phyloP scores from a whole-genome alignment of 2,113 vertebrate species.

The Serinus canaria region DNA sequence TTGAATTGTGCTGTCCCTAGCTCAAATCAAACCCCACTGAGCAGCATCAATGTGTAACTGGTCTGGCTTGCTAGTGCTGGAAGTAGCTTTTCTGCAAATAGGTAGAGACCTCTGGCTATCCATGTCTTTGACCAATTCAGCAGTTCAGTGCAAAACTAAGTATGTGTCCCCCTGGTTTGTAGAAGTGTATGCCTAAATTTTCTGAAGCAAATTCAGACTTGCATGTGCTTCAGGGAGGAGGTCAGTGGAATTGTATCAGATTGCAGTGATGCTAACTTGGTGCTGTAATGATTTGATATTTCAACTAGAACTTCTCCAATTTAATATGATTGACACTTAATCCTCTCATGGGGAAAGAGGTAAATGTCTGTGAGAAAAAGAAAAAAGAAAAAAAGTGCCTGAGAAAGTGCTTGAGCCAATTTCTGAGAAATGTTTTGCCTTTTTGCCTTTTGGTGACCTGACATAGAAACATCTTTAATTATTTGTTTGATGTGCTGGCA shows the following conservation, averaged over 20 bases:
- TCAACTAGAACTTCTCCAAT: background rate
- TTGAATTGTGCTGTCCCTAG: rapidly evolving
- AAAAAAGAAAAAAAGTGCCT: too few relatives aligned
- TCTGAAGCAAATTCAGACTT: background rate
- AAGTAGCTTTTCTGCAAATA: background rate
- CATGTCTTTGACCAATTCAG: background rate
- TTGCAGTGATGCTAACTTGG: background rate
- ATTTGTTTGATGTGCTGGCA: background rate
- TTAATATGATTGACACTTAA: background rate
- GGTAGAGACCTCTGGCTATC: background rate
- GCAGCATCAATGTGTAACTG: background rate
- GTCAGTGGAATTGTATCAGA: background rate
- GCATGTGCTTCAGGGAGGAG: background rate
- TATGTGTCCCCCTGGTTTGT: background rate
- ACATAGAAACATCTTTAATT: background rate
- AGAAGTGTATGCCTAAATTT: background rate
- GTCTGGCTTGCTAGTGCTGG: background rate
- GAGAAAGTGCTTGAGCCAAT: background rate
- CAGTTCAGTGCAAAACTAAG: background rate
- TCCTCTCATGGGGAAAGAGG: background rate
- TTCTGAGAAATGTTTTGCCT: background rate
- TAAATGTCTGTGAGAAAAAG: background rate
- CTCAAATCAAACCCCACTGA: background rate
- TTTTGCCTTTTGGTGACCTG: background rate
- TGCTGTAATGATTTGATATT: background rate